A percentile compares a stretch with the other conserved stretches of the same genome.
Conservation (phyloP, 2,888 invertebrate species). For the Dromius quadrimaculatus region DNA sequence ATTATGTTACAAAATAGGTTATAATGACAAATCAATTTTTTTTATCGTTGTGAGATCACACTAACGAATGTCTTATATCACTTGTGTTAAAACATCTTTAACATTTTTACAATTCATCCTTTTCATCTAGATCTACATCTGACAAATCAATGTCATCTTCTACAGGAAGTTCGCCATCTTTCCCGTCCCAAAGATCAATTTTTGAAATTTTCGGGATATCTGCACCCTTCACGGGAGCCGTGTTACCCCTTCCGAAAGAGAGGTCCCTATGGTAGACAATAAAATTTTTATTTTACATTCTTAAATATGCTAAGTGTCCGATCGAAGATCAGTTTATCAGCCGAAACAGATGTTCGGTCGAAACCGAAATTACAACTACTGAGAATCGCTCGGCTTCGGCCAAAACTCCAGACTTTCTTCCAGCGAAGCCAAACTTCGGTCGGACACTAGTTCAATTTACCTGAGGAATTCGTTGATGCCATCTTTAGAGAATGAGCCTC, state of each 20-base stretch:
- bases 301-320: no score
- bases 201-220: slow-evolving; percentile 79
- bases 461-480: slow-evolving; percentile 96
- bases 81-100: slow-evolving; percentile 14
- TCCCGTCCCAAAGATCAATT: slow-evolving; percentile 91
- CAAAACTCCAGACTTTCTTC: no score
- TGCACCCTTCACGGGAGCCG: slow-evolving; percentile 87
- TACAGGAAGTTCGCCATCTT: slow-evolving; percentile 87
- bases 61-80: slow-evolving; percentile 24
- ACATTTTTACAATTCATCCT: slow-evolving; percentile 77
- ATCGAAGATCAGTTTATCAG: no score
- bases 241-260: slow-evolving; percentile 92
- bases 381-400: no score
- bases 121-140: slow-evolving; percentile 86
- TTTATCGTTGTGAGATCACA: slow-evolving; percentile 24
- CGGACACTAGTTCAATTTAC: slow-evolving; percentile 62
- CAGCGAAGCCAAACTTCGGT: not conserved
- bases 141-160: slow-evolving; percentile 94
- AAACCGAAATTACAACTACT: no score
- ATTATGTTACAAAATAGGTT: slow-evolving; percentile 6
- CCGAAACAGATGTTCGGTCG: no score
- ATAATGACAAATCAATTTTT: slow-evolving; percentile 5
- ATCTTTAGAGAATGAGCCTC: slow-evolving; percentile 93
- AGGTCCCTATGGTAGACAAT: slow-evolving; percentile 74
- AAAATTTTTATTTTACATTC: no score